phyloP scores from a whole-genome alignment of 1,140 invertebrate genomes.

The Brachionus rubens region DNA sequence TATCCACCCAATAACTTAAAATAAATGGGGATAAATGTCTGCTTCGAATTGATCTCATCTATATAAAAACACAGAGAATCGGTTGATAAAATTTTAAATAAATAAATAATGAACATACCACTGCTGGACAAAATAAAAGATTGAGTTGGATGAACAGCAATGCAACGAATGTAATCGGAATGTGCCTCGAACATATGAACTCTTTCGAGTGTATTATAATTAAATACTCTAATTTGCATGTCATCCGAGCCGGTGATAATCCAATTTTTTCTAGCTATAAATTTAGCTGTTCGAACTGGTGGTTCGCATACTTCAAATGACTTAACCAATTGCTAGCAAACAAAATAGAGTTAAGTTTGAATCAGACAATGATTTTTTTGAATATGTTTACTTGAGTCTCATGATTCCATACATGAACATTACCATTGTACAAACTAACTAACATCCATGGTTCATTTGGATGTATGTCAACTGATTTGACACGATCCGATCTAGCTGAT shows the following conservation, averaged over 20 bases:
- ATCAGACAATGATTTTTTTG: not conserved
- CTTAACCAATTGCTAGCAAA: conserved; percentile 73
- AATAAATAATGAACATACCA: conserved; percentile 46
- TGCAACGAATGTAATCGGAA: conserved; percentile 93
- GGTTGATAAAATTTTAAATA: conserved; percentile 53
- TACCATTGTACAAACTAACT: conserved; percentile 93
- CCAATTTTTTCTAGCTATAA: conserved; percentile 97
- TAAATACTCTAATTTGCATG: conserved; percentile 81
- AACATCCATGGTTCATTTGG: conserved; percentile 97
- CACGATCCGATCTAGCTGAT: conserved; percentile 91
- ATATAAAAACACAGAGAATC: too few relatives aligned
- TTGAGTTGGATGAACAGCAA: conserved; percentile 93
- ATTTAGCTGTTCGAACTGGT: conserved; percentile 88
- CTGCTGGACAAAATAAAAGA: conserved; percentile 93
- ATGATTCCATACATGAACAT: conserved; percentile 98
- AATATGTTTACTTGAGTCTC: conserved; percentile 71
- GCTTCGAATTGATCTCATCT: too few relatives aligned
- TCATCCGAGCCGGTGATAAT: conserved; percentile 87
- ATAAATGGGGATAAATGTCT: too few relatives aligned
- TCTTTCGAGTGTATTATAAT: conserved; percentile 95
- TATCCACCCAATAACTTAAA: too few relatives aligned
- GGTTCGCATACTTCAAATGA: conserved; percentile 88
- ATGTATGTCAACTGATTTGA: conserved; percentile 96
- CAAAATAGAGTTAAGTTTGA: too few relatives aligned
- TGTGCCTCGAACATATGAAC: conserved; percentile 95